A percentile compares a stretch with the other conserved stretches of the same genome.
Evolutionary conservation across 1,140 invertebrate genomes (phyloP).

Genomic region (Uloborus diversus): DNA sequence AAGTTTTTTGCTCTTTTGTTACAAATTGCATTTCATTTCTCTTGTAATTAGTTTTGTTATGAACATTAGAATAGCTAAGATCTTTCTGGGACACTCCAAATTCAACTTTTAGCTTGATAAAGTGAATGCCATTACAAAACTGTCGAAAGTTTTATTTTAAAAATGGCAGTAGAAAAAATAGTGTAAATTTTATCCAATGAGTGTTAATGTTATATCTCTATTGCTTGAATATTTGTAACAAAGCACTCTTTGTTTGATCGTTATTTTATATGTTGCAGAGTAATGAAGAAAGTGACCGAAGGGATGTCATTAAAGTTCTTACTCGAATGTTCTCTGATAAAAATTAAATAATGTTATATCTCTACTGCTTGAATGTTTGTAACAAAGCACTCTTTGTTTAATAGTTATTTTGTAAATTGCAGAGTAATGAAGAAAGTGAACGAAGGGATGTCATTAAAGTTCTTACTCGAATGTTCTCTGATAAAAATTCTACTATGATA

Average conservation of each 20-base stretch:
- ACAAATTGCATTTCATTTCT: too few species aligned
- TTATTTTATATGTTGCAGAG: constrained; percentile 69
- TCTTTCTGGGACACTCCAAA: too few species aligned
- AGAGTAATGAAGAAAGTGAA: constrained; percentile 88
- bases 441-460: constrained; percentile 86
- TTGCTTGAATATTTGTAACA: background rate
- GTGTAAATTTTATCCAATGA: too few species aligned
- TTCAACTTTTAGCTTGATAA: too few species aligned
- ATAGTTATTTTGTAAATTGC: constrained; percentile 38
- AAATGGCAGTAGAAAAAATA: too few species aligned
- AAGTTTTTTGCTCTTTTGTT: too few species aligned
- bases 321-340: constrained; percentile 97
- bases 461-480: constrained; percentile 94
- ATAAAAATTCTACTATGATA: constrained; percentile 89
- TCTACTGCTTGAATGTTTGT: background rate
- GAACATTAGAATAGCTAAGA: too few species aligned
- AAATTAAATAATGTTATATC: constrained; percentile 70
- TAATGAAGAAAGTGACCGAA: constrained; percentile 83
- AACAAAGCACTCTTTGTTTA: background rate
- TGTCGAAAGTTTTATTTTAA: too few species aligned
- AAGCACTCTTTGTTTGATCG: background rate
- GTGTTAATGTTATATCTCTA: background rate
- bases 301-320: constrained; percentile 86
- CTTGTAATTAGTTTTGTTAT: too few species aligned
- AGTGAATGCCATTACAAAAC: too few species aligned